Percentiles rank a stretch among this genome's conserved stretches.
phyloP scores from a whole-genome alignment of 2,797 vertebrate species.

The Agapornis canus region DNA sequence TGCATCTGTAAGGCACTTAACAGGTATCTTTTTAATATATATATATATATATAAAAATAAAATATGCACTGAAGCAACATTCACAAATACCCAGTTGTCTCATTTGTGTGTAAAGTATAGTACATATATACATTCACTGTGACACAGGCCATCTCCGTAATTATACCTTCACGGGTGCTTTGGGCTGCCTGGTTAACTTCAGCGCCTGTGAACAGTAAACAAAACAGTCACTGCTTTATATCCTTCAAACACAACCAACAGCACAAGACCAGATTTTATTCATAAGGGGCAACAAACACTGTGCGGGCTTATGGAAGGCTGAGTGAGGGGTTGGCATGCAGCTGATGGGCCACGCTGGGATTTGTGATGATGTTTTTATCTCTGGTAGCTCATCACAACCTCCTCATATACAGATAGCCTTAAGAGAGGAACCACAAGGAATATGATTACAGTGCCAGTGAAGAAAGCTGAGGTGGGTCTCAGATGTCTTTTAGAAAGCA shows the following conservation, averaged over 20 bases:
- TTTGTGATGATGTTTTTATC: neutral
- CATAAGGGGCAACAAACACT: neutral
- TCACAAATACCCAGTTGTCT: slow-evolving; percentile 74
- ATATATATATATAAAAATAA: slow-evolving; percentile 81
- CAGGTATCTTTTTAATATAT: slow-evolving; percentile 70
- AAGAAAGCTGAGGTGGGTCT: neutral
- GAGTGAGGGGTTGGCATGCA: neutral
- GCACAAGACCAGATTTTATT: neutral
- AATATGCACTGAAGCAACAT: slow-evolving; percentile 78
- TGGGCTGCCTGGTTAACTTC: slow-evolving; percentile 80
- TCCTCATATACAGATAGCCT: neutral
- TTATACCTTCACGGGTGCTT: slow-evolving; percentile 76
- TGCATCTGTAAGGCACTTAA: slow-evolving; percentile 83
- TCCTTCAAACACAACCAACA: neutral
- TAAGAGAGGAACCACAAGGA: neutral
- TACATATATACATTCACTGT: slow-evolving; percentile 74
- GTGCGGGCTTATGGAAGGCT: accelerated
- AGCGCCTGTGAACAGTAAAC: slow-evolving; percentile 73
- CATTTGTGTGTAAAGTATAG: slow-evolving; percentile 70
- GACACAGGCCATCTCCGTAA: neutral
- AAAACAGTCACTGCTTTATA: neutral
- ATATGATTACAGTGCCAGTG: accelerated
- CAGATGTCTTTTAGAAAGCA: neutral
- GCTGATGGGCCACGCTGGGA: neutral
- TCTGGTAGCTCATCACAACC: neutral